Percentiles rank a stretch among this genome's conserved stretches.
phyloP scores from a whole-genome alignment of 2,888 invertebrate genomes.

The Latrodectus elegans region DNA sequence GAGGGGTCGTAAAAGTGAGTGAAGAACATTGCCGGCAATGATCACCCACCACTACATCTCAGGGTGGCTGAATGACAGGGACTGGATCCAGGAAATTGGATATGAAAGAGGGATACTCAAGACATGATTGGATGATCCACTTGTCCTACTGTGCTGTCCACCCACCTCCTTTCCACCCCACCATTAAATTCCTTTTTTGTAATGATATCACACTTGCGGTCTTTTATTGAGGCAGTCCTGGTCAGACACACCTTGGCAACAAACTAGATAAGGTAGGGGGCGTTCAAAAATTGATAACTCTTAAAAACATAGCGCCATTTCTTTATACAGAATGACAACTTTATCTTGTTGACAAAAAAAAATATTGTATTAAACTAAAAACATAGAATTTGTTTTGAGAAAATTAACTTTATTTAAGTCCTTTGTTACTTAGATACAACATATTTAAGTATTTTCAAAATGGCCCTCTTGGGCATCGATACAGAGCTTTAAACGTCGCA shows the following conservation, averaged over 20 bases:
- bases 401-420: too few relatives aligned
- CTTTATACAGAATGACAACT: too few relatives aligned
- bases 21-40: neutral
- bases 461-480: too few relatives aligned
- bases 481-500: too few relatives aligned
- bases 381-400: too few relatives aligned
- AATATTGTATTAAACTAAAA: too few relatives aligned
- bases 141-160: neutral
- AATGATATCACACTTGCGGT: conserved; percentile 20
- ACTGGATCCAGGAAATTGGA: conserved; percentile 37
- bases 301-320: too few relatives aligned
- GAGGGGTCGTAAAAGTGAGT: conserved; percentile 16
- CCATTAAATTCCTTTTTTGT: conserved; percentile 11
- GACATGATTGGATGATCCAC: conserved; percentile 1
- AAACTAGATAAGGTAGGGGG: neutral
- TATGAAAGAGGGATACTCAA: conserved; percentile 18
- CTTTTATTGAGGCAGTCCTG: conserved; percentile 34
- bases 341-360: too few relatives aligned
- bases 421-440: too few relatives aligned
- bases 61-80: conserved; percentile 17
- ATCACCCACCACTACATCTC: too few relatives aligned
- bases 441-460: too few relatives aligned
- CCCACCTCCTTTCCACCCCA: neutral
- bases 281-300: conserved; percentile 11
- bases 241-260: conserved; percentile 31